Conservation (phyloP, 2,113 vertebrate species). For the Baryphthengus martii region DNA sequence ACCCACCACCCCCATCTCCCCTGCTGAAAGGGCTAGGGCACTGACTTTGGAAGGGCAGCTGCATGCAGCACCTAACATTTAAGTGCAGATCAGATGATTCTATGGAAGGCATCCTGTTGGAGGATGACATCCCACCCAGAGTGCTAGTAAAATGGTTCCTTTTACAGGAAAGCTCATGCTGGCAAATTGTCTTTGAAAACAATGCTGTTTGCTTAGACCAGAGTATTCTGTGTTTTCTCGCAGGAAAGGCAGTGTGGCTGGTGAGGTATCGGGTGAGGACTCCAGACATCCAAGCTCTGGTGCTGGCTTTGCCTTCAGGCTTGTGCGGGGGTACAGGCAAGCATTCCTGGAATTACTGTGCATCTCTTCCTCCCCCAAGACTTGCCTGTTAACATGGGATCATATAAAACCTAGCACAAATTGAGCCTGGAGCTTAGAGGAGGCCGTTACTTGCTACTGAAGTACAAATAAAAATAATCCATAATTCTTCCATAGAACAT, state of each 20-base stretch:
- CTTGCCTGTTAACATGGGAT: background rate
- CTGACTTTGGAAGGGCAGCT: background rate
- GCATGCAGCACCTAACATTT: rapidly evolving
- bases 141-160: conserved; percentile 41
- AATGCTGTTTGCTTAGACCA: conserved; percentile 30
- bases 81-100: background rate
- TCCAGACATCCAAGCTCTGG: background rate
- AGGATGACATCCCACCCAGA: conserved; percentile 4
- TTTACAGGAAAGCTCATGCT: conserved; percentile 30
- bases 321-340: background rate
- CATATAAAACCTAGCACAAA: background rate
- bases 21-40: background rate
- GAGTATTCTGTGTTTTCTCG: background rate
- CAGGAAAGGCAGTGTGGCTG: background rate
- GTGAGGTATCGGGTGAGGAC: background rate
- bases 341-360: background rate
- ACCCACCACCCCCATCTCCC: too few species aligned
- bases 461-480: conserved; percentile 43
- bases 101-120: background rate
- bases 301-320: background rate
- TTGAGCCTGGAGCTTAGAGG: background rate
- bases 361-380: background rate
- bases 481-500: conserved; percentile 31
- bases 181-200: conserved; percentile 44
- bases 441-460: conserved; percentile 32